phyloP scores from a whole-genome alignment of 1,140 invertebrate genomes.

The Orius laevigatus region DNA sequence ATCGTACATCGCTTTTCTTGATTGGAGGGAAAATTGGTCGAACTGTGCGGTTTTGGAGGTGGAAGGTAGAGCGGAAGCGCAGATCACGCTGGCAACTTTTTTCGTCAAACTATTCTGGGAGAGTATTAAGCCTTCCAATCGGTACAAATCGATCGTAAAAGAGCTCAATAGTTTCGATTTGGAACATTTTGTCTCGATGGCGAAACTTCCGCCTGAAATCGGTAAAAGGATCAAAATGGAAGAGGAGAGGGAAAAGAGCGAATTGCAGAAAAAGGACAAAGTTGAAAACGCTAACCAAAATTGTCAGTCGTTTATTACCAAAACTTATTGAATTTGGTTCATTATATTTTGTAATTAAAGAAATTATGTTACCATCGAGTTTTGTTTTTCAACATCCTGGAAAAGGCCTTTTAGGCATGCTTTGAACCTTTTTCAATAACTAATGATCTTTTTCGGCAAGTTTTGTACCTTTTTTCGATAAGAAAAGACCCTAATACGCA shows the following conservation, averaged over 20 bases:
- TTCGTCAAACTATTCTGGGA: constrained; percentile 12
- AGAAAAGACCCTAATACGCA: too few species aligned
- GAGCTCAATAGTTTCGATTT: constrained; percentile 13
- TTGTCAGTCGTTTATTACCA: too few species aligned
- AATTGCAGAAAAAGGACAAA: not conserved
- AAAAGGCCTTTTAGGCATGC: too few species aligned
- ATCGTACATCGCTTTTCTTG: constrained; percentile 11
- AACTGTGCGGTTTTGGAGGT: constrained; percentile 2
- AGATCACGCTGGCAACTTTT: constrained; percentile 6
- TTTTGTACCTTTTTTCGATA: too few species aligned
- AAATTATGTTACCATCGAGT: too few species aligned
- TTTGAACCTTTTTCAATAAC: too few species aligned
- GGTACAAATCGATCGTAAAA: constrained; percentile 11
- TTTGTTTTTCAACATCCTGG: too few species aligned
- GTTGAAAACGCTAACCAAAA: too few species aligned
- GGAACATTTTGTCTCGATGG: constrained; percentile 13
- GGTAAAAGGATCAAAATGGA: constrained; percentile 12
- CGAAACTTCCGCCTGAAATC: constrained; percentile 14
- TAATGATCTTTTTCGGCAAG: too few species aligned
- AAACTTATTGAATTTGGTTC: too few species aligned
- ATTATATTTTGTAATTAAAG: too few species aligned
- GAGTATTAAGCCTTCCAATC: constrained; percentile 6
- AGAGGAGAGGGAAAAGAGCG: constrained; percentile 8
- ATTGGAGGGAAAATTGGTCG: constrained; percentile 15
- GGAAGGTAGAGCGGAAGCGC: constrained; percentile 5